phyloP scores from a whole-genome alignment of 2,113 vertebrate genomes.

The Myotis yumanensis region DNA sequence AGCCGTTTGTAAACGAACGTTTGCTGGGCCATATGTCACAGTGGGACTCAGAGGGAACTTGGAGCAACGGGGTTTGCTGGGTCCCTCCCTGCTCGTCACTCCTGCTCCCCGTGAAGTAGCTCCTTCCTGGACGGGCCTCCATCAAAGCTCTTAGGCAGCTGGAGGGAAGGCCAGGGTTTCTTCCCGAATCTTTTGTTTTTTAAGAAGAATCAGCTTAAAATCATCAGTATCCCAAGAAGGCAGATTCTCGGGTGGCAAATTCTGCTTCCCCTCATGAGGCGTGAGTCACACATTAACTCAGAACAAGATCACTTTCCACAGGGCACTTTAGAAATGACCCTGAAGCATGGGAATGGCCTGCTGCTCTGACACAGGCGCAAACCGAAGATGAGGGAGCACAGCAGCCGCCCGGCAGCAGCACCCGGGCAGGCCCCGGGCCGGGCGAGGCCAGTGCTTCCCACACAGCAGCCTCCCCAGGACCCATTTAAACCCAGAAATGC shows the following conservation, averaged over 20 bases:
- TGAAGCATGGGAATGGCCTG: background rate
- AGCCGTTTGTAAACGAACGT: no score
- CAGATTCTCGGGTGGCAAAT: background rate
- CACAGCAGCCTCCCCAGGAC: background rate
- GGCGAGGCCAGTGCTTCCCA: background rate
- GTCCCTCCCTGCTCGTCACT: background rate
- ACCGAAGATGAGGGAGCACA: background rate
- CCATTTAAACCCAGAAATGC: background rate
- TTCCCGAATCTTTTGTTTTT: background rate
- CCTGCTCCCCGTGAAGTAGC: background rate
- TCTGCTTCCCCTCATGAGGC: background rate
- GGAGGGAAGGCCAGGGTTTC: background rate
- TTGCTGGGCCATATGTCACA: background rate
- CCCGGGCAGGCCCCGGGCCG: accelerated
- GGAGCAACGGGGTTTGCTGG: background rate
- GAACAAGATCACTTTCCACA: background rate
- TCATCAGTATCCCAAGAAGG: background rate
- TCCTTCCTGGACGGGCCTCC: background rate
- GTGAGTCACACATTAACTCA: accelerated
- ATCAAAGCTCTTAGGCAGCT: background rate
- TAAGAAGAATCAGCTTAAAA: background rate
- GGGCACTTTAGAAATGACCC: background rate
- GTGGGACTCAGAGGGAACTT: background rate
- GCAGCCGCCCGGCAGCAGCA: background rate
- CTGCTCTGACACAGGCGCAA: background rate